phyloP scores from a whole-genome alignment of 1,140 invertebrate species.

The Tetramorium simillimum region DNA sequence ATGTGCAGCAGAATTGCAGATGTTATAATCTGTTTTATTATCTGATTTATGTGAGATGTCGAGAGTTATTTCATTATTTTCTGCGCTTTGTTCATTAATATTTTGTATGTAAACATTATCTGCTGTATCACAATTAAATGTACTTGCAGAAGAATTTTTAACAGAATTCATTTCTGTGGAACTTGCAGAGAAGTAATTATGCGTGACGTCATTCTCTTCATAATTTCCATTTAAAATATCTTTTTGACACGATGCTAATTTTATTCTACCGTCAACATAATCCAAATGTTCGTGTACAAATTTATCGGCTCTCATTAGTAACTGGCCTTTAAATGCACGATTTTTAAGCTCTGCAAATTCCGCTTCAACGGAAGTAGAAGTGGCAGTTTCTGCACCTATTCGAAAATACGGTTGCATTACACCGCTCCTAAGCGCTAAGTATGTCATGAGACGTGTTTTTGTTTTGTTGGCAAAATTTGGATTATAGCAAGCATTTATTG shows the following conservation, averaged over 20 bases:
- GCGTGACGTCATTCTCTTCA: too few species aligned
- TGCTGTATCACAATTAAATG: not conserved
- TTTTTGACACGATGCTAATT: not conserved
- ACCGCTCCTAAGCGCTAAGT: not conserved
- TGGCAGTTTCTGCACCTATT: not conserved
- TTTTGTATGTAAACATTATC: too few species aligned
- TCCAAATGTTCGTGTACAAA: not conserved
- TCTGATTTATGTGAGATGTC: not conserved
- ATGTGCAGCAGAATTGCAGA: too few species aligned
- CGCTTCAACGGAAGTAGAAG: not conserved
- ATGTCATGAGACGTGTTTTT: not conserved
- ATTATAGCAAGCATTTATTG: conserved; percentile 6
- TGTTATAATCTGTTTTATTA: not conserved
- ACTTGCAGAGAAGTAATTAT: not conserved
- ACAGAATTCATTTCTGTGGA: not conserved
- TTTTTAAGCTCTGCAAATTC: conserved; percentile 10
- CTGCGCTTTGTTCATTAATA: too few species aligned
- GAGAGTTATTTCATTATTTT: too few species aligned
- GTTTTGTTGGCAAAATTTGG: not conserved
- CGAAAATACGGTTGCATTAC: not conserved
- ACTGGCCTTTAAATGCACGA: not conserved
- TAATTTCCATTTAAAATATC: not conserved
- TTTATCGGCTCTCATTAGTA: conserved; percentile 6
- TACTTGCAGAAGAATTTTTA: not conserved
- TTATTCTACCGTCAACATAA: not conserved